A percentile compares a stretch with the other conserved stretches of the same genome.
Conservation (phyloP, 2,888 invertebrate genomes). For the Globia sparganii region DNA sequence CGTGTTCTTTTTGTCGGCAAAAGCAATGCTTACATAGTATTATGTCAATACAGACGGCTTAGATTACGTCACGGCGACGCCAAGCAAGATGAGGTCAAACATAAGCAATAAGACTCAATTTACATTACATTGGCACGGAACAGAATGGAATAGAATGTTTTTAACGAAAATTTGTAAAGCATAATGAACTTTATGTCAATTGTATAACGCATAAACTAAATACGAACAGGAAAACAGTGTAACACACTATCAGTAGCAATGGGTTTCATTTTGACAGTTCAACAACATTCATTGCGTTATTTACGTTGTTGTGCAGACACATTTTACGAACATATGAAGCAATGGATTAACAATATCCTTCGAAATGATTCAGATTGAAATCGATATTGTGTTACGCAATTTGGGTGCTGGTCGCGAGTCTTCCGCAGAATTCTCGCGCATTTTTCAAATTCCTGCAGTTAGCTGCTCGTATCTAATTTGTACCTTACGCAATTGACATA, state of each 20-base stretch:
- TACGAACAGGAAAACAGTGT: background rate
- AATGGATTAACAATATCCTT: background rate
- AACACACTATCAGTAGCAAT: background rate
- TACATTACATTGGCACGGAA: background rate
- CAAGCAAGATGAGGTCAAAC: conserved; percentile 43
- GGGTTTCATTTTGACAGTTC: background rate
- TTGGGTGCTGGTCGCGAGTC: background rate
- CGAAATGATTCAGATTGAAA: background rate
- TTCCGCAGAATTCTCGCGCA: background rate
- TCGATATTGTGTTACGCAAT: background rate
- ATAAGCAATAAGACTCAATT: background rate
- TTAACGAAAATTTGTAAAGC: background rate
- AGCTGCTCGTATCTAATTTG: background rate
- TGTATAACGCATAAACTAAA: background rate
- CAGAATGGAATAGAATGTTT: background rate
- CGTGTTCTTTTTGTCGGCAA: background rate
- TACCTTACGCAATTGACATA: background rate
- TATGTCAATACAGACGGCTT: conserved; percentile 36
- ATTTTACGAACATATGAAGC: background rate
- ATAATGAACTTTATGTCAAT: background rate
- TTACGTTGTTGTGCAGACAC: background rate
- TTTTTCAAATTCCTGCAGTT: background rate
- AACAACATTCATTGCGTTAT: background rate
- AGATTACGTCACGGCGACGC: conserved; percentile 44
- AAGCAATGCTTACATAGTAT: conserved; percentile 19